Base-by-base conservation (phyloP, 2,797 vertebrate genomes). In the Diplodus sargus region DNA sequence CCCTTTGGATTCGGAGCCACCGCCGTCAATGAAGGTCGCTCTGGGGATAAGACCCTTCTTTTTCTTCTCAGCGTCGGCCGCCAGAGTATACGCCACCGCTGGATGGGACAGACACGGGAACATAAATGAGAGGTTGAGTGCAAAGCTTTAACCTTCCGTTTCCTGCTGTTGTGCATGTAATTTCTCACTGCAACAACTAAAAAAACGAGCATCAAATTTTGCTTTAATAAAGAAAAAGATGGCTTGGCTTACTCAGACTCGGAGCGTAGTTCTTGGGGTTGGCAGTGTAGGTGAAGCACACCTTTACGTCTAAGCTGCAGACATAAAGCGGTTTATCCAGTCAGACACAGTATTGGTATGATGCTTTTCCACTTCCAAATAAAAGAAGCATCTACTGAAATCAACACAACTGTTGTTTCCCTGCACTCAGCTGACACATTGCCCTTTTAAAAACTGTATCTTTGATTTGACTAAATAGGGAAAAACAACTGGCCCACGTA, bases 281-380 rank as follows among this genome's bases (percentile, higher is more conserved):
- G 82, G 97, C 95, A 18, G 94, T 96, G 78, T 96, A 98, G 72
- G 91, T 93, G 88, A 99, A 98, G 90, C 98, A 99, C 1, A 93
- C 95, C 69, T 95, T 75, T 51, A 99, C 93, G 0, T 88, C 79
- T 90, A 99, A 84, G 90, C 98, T 99, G 92, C 14, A 39, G 81
- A 88, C 23, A 87, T 28, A 90, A 39, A 4, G 17, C 4, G 81
- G 62, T 57, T 67, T 0, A 72, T 56, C 16, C 15, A 76, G 30
- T 70, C 23, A 85, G 73, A 68, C n/a, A 69, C 22, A 67, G 51
- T 9, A 51, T 3, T 39, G 16, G 18, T 16, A 20, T 1, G 28
- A 16, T n/a, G 45, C 23, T 69, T 64, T 45, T 23, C 17, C 11
- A 61, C 69, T 34, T 18, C 48, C 15, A 57, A 43, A 59, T 15